Evolutionary conservation across 2,888 invertebrate species (phyloP).

Genomic region (Halocaridina rubra): DNA sequence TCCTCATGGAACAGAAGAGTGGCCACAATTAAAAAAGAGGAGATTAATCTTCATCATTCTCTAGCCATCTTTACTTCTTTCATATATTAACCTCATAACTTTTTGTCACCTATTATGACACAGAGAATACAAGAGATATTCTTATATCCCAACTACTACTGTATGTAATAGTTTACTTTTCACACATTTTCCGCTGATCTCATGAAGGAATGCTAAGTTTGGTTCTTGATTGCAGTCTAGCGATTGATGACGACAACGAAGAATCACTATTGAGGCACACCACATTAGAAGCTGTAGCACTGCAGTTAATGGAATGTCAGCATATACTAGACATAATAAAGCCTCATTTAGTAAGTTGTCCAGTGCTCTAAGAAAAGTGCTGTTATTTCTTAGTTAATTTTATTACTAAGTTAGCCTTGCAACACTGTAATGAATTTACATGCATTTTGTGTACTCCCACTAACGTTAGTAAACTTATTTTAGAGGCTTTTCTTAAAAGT

Average conservation of each 20-base stretch:
- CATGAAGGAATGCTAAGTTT: too few relatives aligned
- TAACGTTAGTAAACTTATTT: neutral
- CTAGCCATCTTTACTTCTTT: too few relatives aligned
- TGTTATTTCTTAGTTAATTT: neutral
- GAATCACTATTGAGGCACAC: slow-evolving; percentile 42
- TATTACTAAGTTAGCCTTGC: neutral
- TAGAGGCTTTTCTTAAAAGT: neutral
- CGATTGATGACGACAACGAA: slow-evolving; percentile 29
- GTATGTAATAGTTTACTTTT: too few relatives aligned
- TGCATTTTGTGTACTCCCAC: neutral
- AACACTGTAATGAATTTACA: neutral
- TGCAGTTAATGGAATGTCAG: slow-evolving; percentile 55
- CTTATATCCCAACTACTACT: too few relatives aligned
- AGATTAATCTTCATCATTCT: too few relatives aligned
- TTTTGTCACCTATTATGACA: too few relatives aligned
- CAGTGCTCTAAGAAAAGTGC: neutral
- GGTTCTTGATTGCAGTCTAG: too few relatives aligned
- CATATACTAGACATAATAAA: slow-evolving; percentile 44
- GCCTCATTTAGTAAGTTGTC: slow-evolving; percentile 49
- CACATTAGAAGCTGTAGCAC: slow-evolving; percentile 48
- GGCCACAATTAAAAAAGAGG: too few relatives aligned
- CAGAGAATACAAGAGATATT: too few relatives aligned
- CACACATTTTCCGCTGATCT: too few relatives aligned
- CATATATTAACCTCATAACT: too few relatives aligned
- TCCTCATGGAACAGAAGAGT: too few relatives aligned